These are phyloP conservation scores for Sebastes kiyomatsui DNA, from an alignment of 2,797 vertebrate genomes.

Conservation along the genomic window DNA sequence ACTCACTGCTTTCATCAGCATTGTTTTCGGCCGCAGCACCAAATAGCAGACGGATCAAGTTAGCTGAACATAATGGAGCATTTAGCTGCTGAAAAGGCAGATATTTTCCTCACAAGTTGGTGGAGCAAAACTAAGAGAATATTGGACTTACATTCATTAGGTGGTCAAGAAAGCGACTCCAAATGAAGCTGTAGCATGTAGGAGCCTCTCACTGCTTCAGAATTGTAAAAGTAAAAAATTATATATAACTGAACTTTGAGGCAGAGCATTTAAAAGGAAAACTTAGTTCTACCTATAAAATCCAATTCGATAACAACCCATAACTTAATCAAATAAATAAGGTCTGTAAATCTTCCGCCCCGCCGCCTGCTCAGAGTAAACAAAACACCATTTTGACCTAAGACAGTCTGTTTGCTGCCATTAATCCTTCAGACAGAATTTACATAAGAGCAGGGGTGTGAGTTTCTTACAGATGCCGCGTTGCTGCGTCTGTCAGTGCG, in stretches of 20 bases:
- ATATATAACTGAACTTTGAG: not conserved
- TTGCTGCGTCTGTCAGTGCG: slow-evolving; percentile 44
- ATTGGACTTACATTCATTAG: not conserved
- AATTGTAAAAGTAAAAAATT: not conserved
- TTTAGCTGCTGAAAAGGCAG: not conserved
- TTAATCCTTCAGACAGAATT: slow-evolving; percentile 33
- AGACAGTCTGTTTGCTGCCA: not conserved
- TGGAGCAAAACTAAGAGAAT: not conserved
- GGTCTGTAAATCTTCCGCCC: not conserved
- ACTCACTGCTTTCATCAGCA: not conserved
- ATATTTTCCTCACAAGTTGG: not conserved
- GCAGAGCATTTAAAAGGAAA: not conserved
- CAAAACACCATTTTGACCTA: slow-evolving; percentile 18
- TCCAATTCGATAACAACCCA: not conserved
- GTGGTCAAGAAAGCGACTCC: not conserved
- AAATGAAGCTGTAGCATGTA: not conserved
- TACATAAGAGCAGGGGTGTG: slow-evolving; percentile 17
- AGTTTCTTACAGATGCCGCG: slow-evolving; percentile 32
- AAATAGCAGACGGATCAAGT: not conserved
- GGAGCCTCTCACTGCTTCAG: not conserved
- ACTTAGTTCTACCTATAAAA: not conserved
- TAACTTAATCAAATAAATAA: not conserved
- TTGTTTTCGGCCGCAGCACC: not conserved
- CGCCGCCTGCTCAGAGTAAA: not conserved
- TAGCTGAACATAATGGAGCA: not conserved